Evolutionary conservation across 2,113 vertebrate species (phyloP).

Genomic region (Oryzias curvinotus): DNA sequence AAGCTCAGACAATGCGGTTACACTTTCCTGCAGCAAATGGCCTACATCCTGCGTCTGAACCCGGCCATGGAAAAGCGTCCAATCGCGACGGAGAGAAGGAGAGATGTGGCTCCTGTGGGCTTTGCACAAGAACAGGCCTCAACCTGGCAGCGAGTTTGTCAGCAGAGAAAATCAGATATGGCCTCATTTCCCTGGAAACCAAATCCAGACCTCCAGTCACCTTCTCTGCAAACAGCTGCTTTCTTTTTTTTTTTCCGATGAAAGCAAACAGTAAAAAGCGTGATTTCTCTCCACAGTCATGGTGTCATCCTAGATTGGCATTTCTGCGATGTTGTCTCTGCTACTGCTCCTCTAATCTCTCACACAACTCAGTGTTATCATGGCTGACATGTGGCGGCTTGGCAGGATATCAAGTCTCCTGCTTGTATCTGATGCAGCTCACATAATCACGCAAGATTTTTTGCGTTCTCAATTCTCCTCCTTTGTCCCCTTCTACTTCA

Average conservation of each 20-base stretch:
- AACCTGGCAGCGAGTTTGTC: conserved; percentile 69
- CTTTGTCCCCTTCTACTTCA: conserved; percentile 9
- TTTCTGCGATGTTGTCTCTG: conserved; percentile 41
- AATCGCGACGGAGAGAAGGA: conserved; percentile 60
- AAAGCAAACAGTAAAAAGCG: conserved; percentile 16
- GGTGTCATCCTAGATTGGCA: conserved; percentile 30
- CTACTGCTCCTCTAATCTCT: conserved; percentile 47
- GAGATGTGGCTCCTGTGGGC: conserved; percentile 66
- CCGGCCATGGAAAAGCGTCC: conserved; percentile 70
- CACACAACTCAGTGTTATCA: conserved; percentile 45
- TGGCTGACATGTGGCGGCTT: conserved; percentile 38
- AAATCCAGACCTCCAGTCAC: conserved; percentile 34
- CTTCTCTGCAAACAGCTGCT: not conserved
- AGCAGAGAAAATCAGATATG: conserved; percentile 65
- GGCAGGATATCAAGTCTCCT: conserved; percentile 48
- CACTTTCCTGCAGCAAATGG: conserved; percentile 71
- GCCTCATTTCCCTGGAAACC: conserved; percentile 64
- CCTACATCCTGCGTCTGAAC: conserved; percentile 65
- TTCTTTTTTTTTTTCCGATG: conserved; percentile 13
- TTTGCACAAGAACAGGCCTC: conserved; percentile 62
- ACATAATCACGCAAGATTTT: conserved; percentile 52
- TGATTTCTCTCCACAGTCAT: conserved; percentile 1
- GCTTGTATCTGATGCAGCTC: conserved; percentile 64
- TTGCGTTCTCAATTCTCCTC: conserved; percentile 29
- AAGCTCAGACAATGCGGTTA: conserved; percentile 72